A percentile compares a stretch with the other conserved stretches of the same genome.
phyloP scores from a whole-genome alignment of 2,797 vertebrate species.

The Hypotaenidia okinawae region DNA sequence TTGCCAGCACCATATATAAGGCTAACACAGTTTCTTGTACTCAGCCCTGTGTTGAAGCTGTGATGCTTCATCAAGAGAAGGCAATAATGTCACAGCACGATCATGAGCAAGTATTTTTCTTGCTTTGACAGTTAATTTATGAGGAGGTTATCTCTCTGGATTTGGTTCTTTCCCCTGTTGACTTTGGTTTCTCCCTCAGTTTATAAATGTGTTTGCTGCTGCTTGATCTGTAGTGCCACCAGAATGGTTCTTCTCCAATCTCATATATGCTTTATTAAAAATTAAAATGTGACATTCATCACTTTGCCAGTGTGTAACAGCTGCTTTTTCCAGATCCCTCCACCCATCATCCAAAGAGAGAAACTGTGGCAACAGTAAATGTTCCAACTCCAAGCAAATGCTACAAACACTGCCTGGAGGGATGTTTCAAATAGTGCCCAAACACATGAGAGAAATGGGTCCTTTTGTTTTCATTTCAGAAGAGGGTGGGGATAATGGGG shows the following conservation, averaged over 20 bases:
- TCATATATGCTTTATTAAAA: slow-evolving; percentile 29
- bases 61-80: background rate
- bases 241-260: background rate
- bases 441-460: background rate
- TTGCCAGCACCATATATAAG: background rate
- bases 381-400: background rate
- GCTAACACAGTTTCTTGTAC: background rate
- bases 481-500: background rate
- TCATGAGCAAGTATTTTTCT: background rate
- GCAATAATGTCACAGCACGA: background rate
- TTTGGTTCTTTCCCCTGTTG: slow-evolving; percentile 10
- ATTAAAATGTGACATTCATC: background rate
- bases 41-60: background rate
- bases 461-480: background rate
- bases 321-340: background rate
- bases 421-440: background rate
- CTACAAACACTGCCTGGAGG: background rate
- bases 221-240: background rate
- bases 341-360: background rate
- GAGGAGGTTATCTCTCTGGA: background rate
- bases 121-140: background rate
- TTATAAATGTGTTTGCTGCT: slow-evolving; percentile 22
- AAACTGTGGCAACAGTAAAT: background rate
- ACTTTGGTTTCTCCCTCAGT: background rate
- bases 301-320: background rate